Evolutionary conservation across 1,140 invertebrate genomes (phyloP), one percentile per base, ranked within the genome.

Genomic region (Drosophila navojoa): DNA sequence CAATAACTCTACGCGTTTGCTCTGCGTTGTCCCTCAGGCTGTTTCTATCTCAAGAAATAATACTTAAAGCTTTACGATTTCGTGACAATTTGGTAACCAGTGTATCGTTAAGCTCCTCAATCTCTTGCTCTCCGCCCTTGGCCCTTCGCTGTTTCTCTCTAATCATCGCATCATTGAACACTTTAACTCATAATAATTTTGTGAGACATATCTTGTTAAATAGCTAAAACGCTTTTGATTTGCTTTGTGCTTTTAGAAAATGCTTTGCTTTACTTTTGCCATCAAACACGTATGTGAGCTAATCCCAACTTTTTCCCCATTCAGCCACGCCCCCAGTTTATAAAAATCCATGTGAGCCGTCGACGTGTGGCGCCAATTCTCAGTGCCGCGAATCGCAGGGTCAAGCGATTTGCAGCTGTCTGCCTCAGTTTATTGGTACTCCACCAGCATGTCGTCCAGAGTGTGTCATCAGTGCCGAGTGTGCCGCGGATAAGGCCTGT

Each of bases 381-480:
- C 93, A 96, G 79, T 97, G 96, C 92, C 94, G 94, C 76, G 95
- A 94, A 53, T 91, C 94, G 42, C 94, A 95, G 47, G 96, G 95
- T 70, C 95, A 96, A 76, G 95, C 96, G 3, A 95, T 96, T 13
- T 98, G 97, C 81, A 96, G 96, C 45, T 97, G 96, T 78, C 89
- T 96, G 38, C 93, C 94, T 66, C 95, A 95, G 19, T 97, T 95
- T 79, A 93, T 96, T 66, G 96, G 96, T 47, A 93, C 94, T 13
- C 96, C 96, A 52, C 96, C 96, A 50, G 92, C 94, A 13, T 97
- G 96, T 79, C 93, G 95, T 91, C 96, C 96, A 6, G 96, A 98
- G 92, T 98, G 97, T 91, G 92, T 97, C 22, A 95, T 97, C 7
- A 97, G 96, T 80, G 94, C 95, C 0, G 97, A 98, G 92, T 98